phyloP scores from a whole-genome alignment of 2,797 vertebrate genomes.

The Pangasius sanitwongsei region DNA sequence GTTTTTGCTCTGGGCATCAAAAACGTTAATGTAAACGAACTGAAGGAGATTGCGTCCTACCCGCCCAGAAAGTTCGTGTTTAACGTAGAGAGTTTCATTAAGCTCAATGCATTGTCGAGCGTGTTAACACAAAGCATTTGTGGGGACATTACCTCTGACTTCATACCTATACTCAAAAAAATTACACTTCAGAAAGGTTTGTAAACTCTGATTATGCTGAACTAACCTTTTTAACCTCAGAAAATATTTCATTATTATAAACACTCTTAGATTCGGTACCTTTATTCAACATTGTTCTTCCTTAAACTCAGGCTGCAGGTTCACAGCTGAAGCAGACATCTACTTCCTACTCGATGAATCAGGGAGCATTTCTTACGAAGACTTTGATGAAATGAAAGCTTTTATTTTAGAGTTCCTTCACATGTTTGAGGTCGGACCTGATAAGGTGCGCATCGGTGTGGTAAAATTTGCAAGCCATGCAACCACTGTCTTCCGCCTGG shows the following conservation, averaged over 20 bases:
- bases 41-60: constrained; percentile 77
- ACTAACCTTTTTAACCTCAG: background rate
- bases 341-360: constrained; percentile 88
- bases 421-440: constrained; percentile 74
- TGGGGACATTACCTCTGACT: constrained; percentile 62
- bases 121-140: constrained; percentile 77
- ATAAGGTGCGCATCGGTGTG: constrained; percentile 79
- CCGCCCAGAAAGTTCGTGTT: constrained; percentile 74
- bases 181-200: constrained; percentile 35
- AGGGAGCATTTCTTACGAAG: constrained; percentile 72
- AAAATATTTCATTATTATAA: background rate
- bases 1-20: constrained; percentile 78
- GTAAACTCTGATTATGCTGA: background rate
- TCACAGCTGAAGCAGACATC: constrained; percentile 83
- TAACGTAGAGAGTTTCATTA: constrained; percentile 71
- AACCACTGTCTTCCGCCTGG: constrained; percentile 72
- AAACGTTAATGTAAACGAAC: constrained; percentile 59
- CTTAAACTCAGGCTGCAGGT: constrained; percentile 72
- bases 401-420: constrained; percentile 79
- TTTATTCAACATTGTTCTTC: constrained; percentile 58
- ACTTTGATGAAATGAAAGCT: constrained; percentile 82
- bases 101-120: constrained; percentile 70
- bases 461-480: constrained; percentile 72
- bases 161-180: background rate
- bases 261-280: background rate